These are phyloP conservation scores for Anniella stebbinsi DNA, from an alignment of 2,797 vertebrate genomes.

Conservation along the genomic window DNA sequence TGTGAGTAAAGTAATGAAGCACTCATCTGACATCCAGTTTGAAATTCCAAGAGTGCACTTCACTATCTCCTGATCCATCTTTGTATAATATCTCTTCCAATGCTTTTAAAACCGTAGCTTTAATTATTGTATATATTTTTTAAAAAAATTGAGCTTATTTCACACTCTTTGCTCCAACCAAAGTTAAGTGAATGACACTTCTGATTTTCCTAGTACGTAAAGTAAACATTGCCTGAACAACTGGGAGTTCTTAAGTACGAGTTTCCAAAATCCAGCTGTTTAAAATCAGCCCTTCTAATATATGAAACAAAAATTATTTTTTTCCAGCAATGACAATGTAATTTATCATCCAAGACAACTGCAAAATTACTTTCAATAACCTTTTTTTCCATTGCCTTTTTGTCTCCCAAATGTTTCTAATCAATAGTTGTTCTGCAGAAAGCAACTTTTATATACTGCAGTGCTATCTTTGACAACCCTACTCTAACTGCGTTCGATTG, in stretches of 20 bases:
- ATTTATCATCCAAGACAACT: conserved; percentile 70
- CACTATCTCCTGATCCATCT: conserved; percentile 23
- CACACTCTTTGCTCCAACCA: background rate
- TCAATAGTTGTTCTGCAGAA: conserved; percentile 63
- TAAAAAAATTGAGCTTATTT: background rate
- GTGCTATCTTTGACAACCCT: conserved; percentile 5
- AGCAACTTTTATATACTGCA: conserved; percentile 39
- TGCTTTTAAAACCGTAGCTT: conserved; percentile 8
- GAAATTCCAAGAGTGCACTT: conserved; percentile 29
- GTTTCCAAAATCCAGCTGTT: conserved; percentile 40
- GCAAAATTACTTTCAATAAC: conserved; percentile 71
- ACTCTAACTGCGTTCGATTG: background rate
- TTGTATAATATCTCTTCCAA: conserved; percentile 14
- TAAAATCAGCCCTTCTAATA: conserved; percentile 33
- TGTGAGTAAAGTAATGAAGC: conserved; percentile 39
- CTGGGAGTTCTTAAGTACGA: conserved; percentile 21
- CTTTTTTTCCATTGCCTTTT: conserved; percentile 55
- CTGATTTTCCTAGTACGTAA: conserved; percentile 15
- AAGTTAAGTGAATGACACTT: background rate
- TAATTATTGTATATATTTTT: conserved; percentile 26
- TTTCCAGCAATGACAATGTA: conserved; percentile 58
- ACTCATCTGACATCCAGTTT: conserved; percentile 46
- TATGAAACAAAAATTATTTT: conserved; percentile 64
- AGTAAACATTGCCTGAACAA: conserved; percentile 36
- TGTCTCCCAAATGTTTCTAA: conserved; percentile 52